phyloP scores from a whole-genome alignment of 53 echinoderm and acorn worm species.

The Henricia sp. region DNA sequence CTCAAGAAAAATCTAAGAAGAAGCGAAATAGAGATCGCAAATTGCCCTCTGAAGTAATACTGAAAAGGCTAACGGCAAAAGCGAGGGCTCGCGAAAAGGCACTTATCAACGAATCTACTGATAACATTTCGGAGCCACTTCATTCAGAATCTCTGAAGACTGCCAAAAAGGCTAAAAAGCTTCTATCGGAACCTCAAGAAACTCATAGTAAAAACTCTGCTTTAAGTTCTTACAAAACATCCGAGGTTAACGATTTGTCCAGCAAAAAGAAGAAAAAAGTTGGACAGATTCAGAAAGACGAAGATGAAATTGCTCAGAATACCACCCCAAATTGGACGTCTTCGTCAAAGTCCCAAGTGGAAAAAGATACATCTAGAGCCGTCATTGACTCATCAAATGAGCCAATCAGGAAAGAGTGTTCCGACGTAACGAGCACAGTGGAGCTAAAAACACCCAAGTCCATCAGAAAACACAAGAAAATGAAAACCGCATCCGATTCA shows the following conservation, averaged over 20 bases:
- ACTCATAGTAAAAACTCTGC: not conserved
- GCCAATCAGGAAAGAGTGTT: too few relatives aligned
- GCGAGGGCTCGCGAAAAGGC: not conserved
- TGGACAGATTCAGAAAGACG: not conserved
- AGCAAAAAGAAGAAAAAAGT: constrained; percentile 1
- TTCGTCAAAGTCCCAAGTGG: not conserved
- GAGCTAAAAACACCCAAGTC: not conserved
- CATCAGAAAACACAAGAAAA: not conserved
- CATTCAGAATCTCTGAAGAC: not conserved
- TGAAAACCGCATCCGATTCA: not conserved
- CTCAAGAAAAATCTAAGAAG: constrained; percentile 7
- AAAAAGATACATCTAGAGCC: too few relatives aligned
- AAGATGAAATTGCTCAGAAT: not conserved
- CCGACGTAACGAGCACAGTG: too few relatives aligned
- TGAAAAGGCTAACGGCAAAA: constrained; percentile 20
- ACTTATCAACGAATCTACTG: not conserved
- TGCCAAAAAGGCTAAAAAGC: not conserved
- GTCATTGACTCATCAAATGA: too few relatives aligned
- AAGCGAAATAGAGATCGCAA: not conserved
- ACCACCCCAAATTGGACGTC: not conserved
- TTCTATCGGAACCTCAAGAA: too few relatives aligned
- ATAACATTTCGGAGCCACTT: not conserved
- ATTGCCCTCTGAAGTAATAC: constrained; percentile 6
- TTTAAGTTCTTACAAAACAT: not conserved
- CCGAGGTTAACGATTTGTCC: not conserved